phyloP scores from a whole-genome alignment of 2,888 invertebrate genomes.

The Catocala sponsa region DNA sequence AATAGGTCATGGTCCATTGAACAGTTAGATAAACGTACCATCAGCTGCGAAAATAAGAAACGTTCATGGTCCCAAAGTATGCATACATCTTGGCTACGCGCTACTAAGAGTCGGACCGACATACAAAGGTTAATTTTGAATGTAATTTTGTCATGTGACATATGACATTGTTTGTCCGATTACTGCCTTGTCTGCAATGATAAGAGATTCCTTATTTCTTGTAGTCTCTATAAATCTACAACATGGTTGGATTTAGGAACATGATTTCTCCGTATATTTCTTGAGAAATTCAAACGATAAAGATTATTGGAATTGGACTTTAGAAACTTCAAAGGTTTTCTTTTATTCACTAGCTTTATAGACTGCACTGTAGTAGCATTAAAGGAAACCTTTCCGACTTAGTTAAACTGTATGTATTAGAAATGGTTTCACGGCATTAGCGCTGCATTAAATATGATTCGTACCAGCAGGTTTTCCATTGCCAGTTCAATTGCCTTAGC shows the following conservation, averaged over 20 bases:
- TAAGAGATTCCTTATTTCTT: neutral
- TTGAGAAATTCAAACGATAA: no score
- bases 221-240: neutral
- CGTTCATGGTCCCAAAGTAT: constrained; percentile 11
- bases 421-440: no score
- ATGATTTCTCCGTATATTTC: no score
- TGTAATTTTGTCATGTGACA: constrained; percentile 2
- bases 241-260: no score
- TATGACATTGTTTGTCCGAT: neutral
- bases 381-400: no score
- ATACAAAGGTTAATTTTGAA: neutral
- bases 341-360: no score
- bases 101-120: neutral
- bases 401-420: no score
- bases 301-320: no score
- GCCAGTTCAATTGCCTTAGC: no score
- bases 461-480: no score
- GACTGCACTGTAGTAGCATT: no score
- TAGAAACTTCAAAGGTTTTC: no score
- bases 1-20: constrained; percentile 79
- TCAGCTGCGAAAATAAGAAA: constrained; percentile 30
- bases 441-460: neutral
- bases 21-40: constrained; percentile 54
- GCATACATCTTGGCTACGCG: neutral
- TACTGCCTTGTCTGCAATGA: neutral